Percentiles rank a stretch among this genome's conserved stretches.
phyloP scores from a whole-genome alignment of 1,140 invertebrate species.

The Wiebesia pumilae region DNA sequence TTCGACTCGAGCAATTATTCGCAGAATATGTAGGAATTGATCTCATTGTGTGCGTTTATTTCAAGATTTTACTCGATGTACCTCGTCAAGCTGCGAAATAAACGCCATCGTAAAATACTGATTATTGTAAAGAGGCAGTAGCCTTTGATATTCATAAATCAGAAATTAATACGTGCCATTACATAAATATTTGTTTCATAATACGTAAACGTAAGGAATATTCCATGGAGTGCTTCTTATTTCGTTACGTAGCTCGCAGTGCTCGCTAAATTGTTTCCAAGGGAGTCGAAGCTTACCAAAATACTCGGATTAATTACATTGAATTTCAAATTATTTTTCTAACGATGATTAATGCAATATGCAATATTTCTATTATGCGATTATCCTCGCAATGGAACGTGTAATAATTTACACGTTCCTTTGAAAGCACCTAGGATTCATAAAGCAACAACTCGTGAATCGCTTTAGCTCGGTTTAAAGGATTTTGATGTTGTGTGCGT shows the following conservation, averaged over 20 bases:
- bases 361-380: neutral
- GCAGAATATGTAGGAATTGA: neutral
- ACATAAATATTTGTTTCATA: slow-evolving; percentile 7
- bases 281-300: neutral
- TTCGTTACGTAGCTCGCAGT: neutral
- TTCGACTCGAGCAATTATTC: neutral
- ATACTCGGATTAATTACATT: neutral
- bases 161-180: neutral
- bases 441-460: neutral
- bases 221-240: neutral
- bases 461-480: neutral
- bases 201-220: neutral
- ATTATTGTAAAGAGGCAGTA: neutral
- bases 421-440: neutral
- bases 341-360: neutral
- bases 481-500: neutral
- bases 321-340: neutral
- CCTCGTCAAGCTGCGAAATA: neutral
- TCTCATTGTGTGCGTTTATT: neutral
- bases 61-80: no score
- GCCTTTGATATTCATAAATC: neutral
- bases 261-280: neutral
- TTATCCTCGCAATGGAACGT: neutral
- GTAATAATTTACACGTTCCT: neutral
- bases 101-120: neutral